phyloP scores from a whole-genome alignment of 2,113 vertebrate species.

The Oenanthe oenanthe region DNA sequence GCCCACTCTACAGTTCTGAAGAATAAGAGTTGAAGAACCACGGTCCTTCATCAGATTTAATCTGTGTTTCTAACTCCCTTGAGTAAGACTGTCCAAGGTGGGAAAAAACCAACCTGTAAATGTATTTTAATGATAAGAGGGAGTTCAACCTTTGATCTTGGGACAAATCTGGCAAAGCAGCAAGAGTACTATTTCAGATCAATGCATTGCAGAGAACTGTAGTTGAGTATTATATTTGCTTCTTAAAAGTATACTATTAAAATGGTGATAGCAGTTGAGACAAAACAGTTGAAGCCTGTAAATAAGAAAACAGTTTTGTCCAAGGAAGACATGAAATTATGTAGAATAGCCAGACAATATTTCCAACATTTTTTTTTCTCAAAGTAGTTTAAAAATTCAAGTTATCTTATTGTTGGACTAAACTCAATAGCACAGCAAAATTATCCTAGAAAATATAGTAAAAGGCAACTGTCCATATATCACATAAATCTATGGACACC shows the following conservation, averaged over 20 bases:
- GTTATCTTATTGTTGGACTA: not conserved
- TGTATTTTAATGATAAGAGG: not conserved
- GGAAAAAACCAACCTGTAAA: not conserved
- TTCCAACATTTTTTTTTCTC: not conserved
- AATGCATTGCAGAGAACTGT: not conserved
- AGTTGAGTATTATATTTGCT: not conserved
- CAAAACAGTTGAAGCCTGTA: not conserved
- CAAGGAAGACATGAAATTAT: not conserved
- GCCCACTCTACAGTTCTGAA: not conserved
- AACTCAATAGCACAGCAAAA: not conserved
- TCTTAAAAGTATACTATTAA: not conserved
- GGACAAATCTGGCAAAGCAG: not conserved
- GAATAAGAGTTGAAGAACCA: not conserved
- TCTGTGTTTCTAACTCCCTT: not conserved
- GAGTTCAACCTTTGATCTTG: not conserved
- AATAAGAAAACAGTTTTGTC: not conserved
- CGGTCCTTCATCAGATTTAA: not conserved
- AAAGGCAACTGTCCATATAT: not conserved
- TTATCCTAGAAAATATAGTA: not conserved
- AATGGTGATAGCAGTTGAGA: not conserved
- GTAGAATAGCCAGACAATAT: not conserved
- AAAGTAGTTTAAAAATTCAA: not conserved
- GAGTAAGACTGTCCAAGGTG: not conserved
- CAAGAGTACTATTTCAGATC: not conserved
- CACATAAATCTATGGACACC: not conserved